Base-by-base conservation (phyloP, 2,797 vertebrate genomes). In the Melanotaenia nigrans region DNA sequence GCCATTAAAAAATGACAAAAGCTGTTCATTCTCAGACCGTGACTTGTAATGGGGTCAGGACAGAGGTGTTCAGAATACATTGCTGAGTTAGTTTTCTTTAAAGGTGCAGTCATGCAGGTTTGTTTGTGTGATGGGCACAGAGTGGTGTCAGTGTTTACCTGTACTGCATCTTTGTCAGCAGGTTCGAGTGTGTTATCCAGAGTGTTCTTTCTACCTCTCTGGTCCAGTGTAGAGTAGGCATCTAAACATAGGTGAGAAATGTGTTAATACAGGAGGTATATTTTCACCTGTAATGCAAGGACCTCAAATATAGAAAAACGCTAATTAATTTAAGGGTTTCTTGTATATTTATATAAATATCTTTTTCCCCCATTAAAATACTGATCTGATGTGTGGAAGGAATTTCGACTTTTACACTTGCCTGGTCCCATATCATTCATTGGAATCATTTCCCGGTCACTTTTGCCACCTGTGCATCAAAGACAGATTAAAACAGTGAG, bases 391-490 rank as follows among this genome's bases (percentile, higher is more conserved):
- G 36, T 66, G 14, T 22, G 57, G 24, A 14, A 20, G 30, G 5
- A 24, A 24, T 35, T 58, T 22, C 2, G 36, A 16, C 14, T 47
- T 73, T 74, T 10, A 64, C 70, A 79, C 87, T 90, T 82, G 94
- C 97, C 97, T 96, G 97, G 96, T 94, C 97, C 96, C 90, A 98
- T 84, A 90, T 94, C 97, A 88, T 97, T 96, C 93, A 99, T 92
- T 79, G 96, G 97, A 92, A 99, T 99, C 94, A 97, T 96, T 65
- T 98, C 97, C 77, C 95, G 89, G 68, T 97, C 96, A 38, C 92
- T 92, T 89, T 96, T 97, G 73, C 95, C 96, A 67, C 96, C 90
- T 92, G 90, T n/a, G 82, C 33, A 77, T 53, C 7, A 68, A 45
- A 73, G 8, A 77, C 32, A 82, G 9, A 86, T 54, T 18, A 47